Evolutionary conservation across 2,113 vertebrate genomes (phyloP), one percentile per base, ranked within the genome.

Genomic region (Limnothrissa miodon): DNA sequence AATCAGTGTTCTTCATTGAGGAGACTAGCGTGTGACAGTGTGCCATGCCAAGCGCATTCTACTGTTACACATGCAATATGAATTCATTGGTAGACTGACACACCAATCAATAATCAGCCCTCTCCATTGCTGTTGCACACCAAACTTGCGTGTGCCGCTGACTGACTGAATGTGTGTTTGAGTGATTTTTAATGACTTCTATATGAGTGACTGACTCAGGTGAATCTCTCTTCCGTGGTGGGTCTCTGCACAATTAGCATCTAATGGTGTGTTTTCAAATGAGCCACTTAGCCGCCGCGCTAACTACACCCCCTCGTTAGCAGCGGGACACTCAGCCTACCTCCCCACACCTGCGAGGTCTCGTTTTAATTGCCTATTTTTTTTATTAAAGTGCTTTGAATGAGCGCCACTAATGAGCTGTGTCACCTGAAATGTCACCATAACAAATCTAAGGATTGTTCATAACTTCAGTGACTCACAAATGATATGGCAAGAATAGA

Each of bases 201-300:
- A 74, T 17, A 74, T 74, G 33, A 74, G 66, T 33, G 1, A 74
- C 66, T 74, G 66, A 74, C 66, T 74, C 66, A 74, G 66, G 66
- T 39, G 66, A 36, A 74, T 74, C 29, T 74, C 66, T 74, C 33
- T 13, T 74, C 33, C 29, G 33, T 6, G 66, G 42, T 42, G 25
- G 66, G 66, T 74, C 66, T 74, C 66, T 74, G 66, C 66, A 74
- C 66, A 74, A 74, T 74, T 74, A 74, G 36, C 66, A 74, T 74
- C 66, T 74, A 74, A 74, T 39, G 33, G 66, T 74, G 66, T 74
- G 66, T 74, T 74, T 74, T 74, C 11, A 74, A 36, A 74, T 74
- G 29, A 36, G 66, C 66, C 66, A 74, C 15, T 74, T 74, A 74
- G 66, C 29, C 29, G 13, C 66, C 33, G 66, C 6, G 66, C 66